Evolutionary conservation across 2,888 invertebrate species (phyloP).

Genomic region (Tiliacea citrago): DNA sequence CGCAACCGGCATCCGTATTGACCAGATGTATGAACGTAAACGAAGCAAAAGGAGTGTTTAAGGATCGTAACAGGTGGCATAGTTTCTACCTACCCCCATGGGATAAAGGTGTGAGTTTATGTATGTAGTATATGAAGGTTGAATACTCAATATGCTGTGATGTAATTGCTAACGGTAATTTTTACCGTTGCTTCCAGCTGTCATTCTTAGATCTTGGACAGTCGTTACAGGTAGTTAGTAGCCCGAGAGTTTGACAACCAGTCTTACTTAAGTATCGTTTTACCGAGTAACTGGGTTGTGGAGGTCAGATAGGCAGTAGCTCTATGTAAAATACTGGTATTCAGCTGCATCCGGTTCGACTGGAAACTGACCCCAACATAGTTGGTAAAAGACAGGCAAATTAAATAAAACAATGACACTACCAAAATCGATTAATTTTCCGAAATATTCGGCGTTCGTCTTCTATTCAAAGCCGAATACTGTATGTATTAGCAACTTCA

Average conservation of each 20-base stretch:
- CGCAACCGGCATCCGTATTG: neutral
- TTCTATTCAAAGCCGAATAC: constrained; percentile 23
- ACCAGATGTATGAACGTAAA: neutral
- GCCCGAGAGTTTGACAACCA: neutral
- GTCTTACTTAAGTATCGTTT: neutral
- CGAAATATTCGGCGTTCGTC: neutral
- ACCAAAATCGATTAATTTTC: no score
- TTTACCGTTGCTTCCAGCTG: no score
- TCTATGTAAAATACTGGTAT: neutral
- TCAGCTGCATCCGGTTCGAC: neutral
- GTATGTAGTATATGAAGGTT: no score
- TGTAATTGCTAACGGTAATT: no score
- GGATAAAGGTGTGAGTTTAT: no score
- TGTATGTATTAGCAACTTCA: constrained; percentile 15
- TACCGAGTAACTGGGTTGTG: neutral
- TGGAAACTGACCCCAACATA: neutral
- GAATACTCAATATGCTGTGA: no score
- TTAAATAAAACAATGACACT: no score
- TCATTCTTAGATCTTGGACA: neutral
- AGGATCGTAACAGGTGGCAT: no score
- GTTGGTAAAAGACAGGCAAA: neutral
- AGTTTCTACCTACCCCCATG: no score
- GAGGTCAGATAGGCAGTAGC: neutral
- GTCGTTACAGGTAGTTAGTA: neutral
- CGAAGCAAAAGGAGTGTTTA: no score